Base-by-base conservation (phyloP, 2,888 invertebrate genomes). In the Eristalinus aeneus region DNA sequence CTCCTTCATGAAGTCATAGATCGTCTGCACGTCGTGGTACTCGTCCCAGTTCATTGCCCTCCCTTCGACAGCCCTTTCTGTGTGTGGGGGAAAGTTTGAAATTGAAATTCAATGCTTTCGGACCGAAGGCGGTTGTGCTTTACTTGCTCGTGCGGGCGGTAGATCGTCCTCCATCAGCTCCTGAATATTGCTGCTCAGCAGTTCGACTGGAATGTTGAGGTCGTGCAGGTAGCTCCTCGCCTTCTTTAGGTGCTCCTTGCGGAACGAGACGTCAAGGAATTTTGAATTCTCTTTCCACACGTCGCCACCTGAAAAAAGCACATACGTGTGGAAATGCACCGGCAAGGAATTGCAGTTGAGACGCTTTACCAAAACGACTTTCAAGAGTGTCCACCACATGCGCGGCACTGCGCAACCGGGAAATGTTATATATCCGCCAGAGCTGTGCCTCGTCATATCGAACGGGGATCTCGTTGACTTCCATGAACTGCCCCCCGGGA, bases 101-200 rank as follows among this genome's bases (percentile, higher is more conserved):
- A 71, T 67, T 65, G n/a, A 56, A 63, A 69, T 73, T 85, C 61
- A 32, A 23, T 58, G 10, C 20, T 22, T 39, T 39, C 16, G 78
- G 36, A n/a, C 16, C 20, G 23, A n/a, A 54, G 68, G 11, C 9
- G 39, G 27, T 32, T 32, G 10, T 22, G 54, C 27, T 91, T 90
- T 77, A 92, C 92, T 91, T 56, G 23, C 6, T 56, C 56, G 56
- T 23, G 56, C 2, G 60, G 22, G 75, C 94, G 93, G 76, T 95
- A 93, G 6, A 94, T 95, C 95, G 39, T 94, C 94, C 85, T 94
- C 94, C 85, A 97, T 96, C 64, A 96, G 94, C 86, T 93, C 92
- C 90, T 97, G 97, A n/a, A 97, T 91, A 91, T 97, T 96, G 4
- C 95, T 93, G 88, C 96, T 96, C 16, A 96, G 91, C 0, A 97